Evolutionary conservation across 2,797 vertebrate genomes (phyloP), one percentile per base, ranked within the genome.

Genomic region (Fratercula arctica): DNA sequence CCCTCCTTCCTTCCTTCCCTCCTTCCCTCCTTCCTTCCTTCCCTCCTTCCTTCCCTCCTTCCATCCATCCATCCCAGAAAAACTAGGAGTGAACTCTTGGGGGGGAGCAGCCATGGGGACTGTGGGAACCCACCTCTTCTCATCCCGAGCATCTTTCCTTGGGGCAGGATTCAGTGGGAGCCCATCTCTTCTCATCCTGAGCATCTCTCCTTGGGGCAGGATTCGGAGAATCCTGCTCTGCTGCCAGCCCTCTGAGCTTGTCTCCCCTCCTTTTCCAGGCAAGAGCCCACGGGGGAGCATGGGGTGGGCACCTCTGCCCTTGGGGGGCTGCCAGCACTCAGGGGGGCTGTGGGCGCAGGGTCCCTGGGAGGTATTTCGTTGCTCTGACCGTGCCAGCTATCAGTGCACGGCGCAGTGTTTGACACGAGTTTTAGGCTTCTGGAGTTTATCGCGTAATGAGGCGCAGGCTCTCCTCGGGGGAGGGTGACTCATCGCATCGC

Each of bases 201-300:
- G 14, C 13, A 29, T 46, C 54, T 59, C 0, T 0, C 0, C 0
- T 2, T 17, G 20, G 31, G 31, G 16, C 6, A 39, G 59, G 31
- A 17, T 39, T 76, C 0, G 1, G n/a, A 64, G n/a, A 26, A 57
- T 37, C 3, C 6, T 1, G 1, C 17, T 28, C 37, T 26, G 72
- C n/a, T 23, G 28, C 67, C 12, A 1, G 1, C 0, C 39, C 39
- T 64, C 61, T 9, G 10, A 64, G 39, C 9, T 28, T 28, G 14
- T 28, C 15, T 48, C 0, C 0, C 9, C 18, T 87, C 24, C 33
- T 67, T 70, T 63, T 33, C 29, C 31, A 18, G 1, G 1, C 60
- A n/a, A 46, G 31, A n/a, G 3, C 21, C 43, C 19, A 51, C 3
- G 4, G 46, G 50, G 18, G n/a, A 15, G 16, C n/a, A 16, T 2